Evolutionary conservation across 2,113 vertebrate species (phyloP), one percentile per base, ranked within the genome.

Genomic region (Bubo bubo): DNA sequence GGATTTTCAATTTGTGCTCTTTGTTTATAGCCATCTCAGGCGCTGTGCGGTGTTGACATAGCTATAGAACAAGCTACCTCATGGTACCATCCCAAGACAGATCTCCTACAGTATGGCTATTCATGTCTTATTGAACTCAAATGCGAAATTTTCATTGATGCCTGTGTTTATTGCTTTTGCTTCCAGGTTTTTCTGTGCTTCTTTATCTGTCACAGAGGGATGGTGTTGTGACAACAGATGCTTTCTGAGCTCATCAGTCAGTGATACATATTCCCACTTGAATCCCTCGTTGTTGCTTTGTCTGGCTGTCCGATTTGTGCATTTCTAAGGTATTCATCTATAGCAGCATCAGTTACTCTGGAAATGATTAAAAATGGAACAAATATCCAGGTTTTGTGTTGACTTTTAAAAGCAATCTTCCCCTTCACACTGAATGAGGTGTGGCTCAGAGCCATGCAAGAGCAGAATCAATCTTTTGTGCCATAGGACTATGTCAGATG

Each of bases 191-290:
- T 92, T 76, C 83, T 86, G 43, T 67, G 56, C 56, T 88, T 10
- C 71, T 90, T 95, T 90, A 27, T 86, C 47, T 67, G n/a, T 50
- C 79, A 89, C 43, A 68, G 39, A 67, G 72, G 75, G n/a, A 63
- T 72, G 34, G 15, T 73, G 28, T 6, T 75, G 41, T 77, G 88
- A 79, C 90, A 96, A 80, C 74, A 90, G 90, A 83, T 92, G 64
- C 34, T 95, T 93, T 95, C 76, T 74, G 68, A 96, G 52, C 60
- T 88, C 60, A 28, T 83, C 82, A 70, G 59, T 86, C 86, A 63
- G 63, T 50, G 74, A 26, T 88, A 62, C n/a, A 37, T 80, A 79
- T 90, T 96, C 79, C 79, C 79, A 34, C 30, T 37, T 86, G 86
- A 70, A 79, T 92, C 49, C 64, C 59, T 74, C 10, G 10, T 87